Evolutionary conservation across 2,888 invertebrate species (phyloP).

Genomic region (Bhutanitis thaidina): DNA sequence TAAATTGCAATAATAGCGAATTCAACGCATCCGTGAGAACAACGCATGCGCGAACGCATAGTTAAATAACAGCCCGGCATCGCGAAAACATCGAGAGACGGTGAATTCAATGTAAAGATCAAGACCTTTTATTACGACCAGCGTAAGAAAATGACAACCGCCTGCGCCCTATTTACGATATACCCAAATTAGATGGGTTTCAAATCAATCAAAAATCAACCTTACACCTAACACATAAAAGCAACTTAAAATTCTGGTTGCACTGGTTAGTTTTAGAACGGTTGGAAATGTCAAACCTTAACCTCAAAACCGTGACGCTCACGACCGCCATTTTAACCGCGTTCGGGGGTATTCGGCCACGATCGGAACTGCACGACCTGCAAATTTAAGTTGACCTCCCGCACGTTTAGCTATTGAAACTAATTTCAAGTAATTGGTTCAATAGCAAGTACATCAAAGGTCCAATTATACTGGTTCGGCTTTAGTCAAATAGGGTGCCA

Average conservation of each 20-base stretch:
- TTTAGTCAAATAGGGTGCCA: conserved; percentile 46
- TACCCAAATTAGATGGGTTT: conserved; percentile 32
- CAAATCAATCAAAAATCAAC: conserved; percentile 37
- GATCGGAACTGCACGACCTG: conserved; percentile 40
- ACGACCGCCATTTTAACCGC: conserved; percentile 59
- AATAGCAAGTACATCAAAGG: conserved; percentile 27
- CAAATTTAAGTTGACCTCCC: conserved; percentile 41
- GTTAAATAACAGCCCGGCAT: conserved; percentile 39
- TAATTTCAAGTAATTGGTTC: conserved; percentile 27
- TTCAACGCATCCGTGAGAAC: conserved; percentile 47
- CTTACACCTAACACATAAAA: conserved; percentile 33
- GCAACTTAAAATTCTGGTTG: conserved; percentile 22
- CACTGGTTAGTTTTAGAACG: conserved; percentile 45
- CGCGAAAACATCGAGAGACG: conserved; percentile 38
- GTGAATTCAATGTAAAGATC: conserved; percentile 73
- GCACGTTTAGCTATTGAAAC: conserved; percentile 23
- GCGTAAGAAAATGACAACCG: conserved; percentile 59
- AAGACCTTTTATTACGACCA: conserved; percentile 59
- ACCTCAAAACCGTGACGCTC: conserved; percentile 75
- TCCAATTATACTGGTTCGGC: conserved; percentile 39
- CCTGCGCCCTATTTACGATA: conserved; percentile 49
- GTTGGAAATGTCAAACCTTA: conserved; percentile 76
- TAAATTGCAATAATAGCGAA: conserved; percentile 44
- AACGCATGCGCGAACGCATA: conserved; percentile 48
- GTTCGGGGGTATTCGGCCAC: conserved; percentile 53